phyloP scores from a whole-genome alignment of 2,797 vertebrate genomes.

The Acomys russatus region DNA sequence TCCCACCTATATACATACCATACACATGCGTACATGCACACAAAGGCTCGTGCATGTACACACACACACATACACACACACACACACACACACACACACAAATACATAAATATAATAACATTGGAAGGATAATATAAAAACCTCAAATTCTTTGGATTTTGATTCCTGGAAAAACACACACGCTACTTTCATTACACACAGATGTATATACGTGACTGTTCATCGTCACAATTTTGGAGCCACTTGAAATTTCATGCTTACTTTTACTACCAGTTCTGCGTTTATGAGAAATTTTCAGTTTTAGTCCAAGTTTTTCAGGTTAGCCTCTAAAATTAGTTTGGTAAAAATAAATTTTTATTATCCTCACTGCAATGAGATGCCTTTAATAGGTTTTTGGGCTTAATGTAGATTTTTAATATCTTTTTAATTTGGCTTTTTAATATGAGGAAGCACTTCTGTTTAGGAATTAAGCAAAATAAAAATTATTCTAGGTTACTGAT shows the following conservation, averaged over 20 bases:
- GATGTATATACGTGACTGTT: rapidly evolving
- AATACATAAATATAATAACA: neutral
- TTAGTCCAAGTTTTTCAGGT: neutral
- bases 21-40: neutral
- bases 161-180: neutral
- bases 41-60: too few relatives aligned
- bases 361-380: neutral
- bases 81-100: neutral
- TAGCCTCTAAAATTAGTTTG: neutral
- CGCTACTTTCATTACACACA: neutral
- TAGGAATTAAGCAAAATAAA: neutral
- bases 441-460: neutral
- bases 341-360: neutral
- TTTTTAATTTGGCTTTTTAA: neutral
- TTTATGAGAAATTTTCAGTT: neutral
- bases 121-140: neutral
- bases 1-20: neutral
- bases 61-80: neutral
- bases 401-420: neutral
- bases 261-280: neutral
- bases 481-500: neutral
- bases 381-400: neutral
- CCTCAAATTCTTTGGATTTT: neutral
- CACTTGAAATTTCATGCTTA: neutral
- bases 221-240: neutral